Conservation (phyloP, 1,140 invertebrate genomes). For the Luehdorfia chinensis region DNA sequence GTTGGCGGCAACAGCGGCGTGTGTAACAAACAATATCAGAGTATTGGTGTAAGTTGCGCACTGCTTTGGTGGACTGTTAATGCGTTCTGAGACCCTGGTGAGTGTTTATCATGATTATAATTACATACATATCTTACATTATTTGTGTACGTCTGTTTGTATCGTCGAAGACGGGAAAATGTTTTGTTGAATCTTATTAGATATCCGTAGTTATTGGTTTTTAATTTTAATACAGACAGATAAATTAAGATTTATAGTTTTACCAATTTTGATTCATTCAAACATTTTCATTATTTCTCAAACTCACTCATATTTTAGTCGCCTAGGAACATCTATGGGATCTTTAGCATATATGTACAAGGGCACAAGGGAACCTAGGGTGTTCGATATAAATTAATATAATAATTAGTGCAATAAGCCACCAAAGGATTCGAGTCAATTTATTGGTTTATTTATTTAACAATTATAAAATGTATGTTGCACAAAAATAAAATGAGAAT, state of each 20-base stretch:
- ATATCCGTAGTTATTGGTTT: background rate
- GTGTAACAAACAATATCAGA: slow-evolving; percentile 50
- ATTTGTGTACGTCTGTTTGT: slow-evolving; percentile 25
- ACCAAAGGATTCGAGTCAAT: too few relatives aligned
- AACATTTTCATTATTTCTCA: too few relatives aligned
- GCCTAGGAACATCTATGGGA: too few relatives aligned
- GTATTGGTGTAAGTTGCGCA: slow-evolving; percentile 68
- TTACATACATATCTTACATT: slow-evolving; percentile 33
- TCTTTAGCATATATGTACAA: too few relatives aligned
- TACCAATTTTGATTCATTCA: too few relatives aligned
- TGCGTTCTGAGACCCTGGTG: slow-evolving; percentile 63
- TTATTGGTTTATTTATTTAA: slow-evolving; percentile 8
- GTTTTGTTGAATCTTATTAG: slow-evolving; percentile 14
- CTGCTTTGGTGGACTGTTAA: slow-evolving; percentile 73
- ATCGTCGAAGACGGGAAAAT: slow-evolving; percentile 5
- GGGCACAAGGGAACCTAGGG: background rate
- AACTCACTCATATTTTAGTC: too few relatives aligned
- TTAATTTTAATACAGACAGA: too few relatives aligned
- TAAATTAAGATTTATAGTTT: too few relatives aligned
- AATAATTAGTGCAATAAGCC: too few relatives aligned
- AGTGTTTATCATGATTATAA: slow-evolving; percentile 68
- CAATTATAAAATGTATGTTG: slow-evolving; percentile 14
- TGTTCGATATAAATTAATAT: too few relatives aligned
- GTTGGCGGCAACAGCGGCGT: slow-evolving; percentile 55
- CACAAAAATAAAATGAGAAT: background rate